A percentile compares a stretch with the other conserved stretches of the same genome.
Evolutionary conservation across 2,113 vertebrate species (phyloP).

Genomic region (Pandion haliaetus): DNA sequence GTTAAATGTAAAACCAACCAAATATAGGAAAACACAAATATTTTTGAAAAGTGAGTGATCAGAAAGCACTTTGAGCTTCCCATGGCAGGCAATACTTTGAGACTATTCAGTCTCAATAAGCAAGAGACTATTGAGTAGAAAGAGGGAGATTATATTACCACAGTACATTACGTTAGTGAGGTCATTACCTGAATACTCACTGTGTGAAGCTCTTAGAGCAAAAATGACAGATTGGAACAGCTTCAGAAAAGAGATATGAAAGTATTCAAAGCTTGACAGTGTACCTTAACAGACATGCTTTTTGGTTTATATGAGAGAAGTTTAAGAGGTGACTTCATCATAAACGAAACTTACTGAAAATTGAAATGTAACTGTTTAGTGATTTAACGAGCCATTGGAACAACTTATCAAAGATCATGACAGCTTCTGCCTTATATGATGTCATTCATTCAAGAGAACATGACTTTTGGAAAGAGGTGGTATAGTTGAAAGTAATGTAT

Average conservation of each 20-base stretch:
- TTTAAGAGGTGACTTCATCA: neutral
- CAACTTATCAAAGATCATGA: neutral
- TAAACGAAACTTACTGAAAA: neutral
- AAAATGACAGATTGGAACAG: neutral
- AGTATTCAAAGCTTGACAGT: neutral
- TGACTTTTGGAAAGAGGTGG: neutral
- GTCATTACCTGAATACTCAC: neutral
- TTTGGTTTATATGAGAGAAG: neutral
- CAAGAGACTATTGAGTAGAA: neutral
- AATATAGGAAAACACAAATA: neutral
- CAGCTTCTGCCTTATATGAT: neutral
- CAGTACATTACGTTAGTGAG: neutral
- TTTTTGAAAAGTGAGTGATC: neutral
- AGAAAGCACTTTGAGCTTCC: neutral
- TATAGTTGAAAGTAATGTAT: neutral
- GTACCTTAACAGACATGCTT: neutral
- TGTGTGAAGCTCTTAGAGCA: neutral
- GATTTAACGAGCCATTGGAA: neutral
- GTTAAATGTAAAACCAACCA: neutral
- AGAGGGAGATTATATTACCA: neutral
- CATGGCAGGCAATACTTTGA: neutral
- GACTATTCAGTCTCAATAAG: neutral
- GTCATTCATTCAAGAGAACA: neutral
- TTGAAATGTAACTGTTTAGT: neutral
- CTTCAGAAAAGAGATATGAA: neutral